Evolutionary conservation across 2,888 invertebrate species (phyloP).

Genomic region (Ptilodon capucinus): DNA sequence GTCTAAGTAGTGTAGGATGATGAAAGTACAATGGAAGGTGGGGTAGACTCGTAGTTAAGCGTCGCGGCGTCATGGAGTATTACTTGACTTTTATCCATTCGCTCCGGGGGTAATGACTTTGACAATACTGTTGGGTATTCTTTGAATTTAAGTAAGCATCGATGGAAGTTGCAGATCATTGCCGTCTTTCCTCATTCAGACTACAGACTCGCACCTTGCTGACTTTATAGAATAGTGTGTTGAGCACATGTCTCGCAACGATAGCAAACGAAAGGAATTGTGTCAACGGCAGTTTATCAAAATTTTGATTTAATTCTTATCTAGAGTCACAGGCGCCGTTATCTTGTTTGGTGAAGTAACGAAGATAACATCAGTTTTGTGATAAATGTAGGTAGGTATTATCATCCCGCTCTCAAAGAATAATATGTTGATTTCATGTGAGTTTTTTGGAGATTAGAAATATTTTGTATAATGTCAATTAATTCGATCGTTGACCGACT

Average conservation of each 20-base stretch:
- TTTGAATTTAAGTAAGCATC: not conserved
- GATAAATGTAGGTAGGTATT: constrained; percentile 41
- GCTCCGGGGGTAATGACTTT: not conserved
- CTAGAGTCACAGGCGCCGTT: constrained; percentile 63
- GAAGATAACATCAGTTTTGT: constrained; percentile 67
- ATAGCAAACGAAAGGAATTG: constrained; percentile 44
- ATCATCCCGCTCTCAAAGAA: constrained; percentile 50
- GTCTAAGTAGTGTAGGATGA: too few relatives aligned
- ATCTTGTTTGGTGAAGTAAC: constrained; percentile 69
- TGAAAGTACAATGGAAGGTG: too few relatives aligned
- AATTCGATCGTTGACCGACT: not conserved
- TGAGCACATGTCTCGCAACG: constrained; percentile 4
- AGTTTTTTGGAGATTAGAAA: constrained; percentile 12
- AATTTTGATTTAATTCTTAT: constrained; percentile 68
- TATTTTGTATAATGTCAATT: not conserved
- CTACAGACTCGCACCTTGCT: not conserved
- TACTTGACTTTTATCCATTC: not conserved
- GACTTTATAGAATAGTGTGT: not conserved
- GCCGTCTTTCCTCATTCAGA: not conserved
- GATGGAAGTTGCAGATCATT: not conserved
- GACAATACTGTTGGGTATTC: too few relatives aligned
- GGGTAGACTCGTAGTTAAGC: not conserved
- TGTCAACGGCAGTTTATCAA: constrained; percentile 70
- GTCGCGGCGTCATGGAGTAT: not conserved
- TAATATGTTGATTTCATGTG: constrained; percentile 26